Base-by-base conservation (phyloP, 2,888 invertebrate species). In the Nomada fabriciana region DNA sequence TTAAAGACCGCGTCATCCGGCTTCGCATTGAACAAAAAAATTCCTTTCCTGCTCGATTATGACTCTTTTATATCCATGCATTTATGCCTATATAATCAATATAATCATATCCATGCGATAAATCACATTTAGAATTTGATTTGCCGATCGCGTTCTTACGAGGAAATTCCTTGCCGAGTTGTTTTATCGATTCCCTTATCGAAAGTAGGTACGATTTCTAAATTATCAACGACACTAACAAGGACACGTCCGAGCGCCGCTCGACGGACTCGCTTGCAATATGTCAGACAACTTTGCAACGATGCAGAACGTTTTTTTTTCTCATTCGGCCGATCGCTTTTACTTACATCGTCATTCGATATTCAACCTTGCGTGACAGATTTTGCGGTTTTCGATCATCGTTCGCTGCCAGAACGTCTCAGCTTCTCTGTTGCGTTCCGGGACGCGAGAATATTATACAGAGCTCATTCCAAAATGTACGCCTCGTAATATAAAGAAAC, bases 371-470 rank as follows among this genome's bases (percentile, higher is more conserved):
- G 63, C 76, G 74, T 85, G 70, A 84, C 74, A 78, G 79, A 59
- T 71, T 64, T 52, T 77, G 68, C 61, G 80, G 67, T 83, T 74
- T 76, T 68, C 25, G 47, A 74, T n/a, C 36, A 23, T 36, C 65
- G 72, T 11, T 11, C 43, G 53, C 25, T 60, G 65, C 50, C 52
- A 36, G 53, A 25, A 72, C 60, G 18, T 25, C 53, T 69, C 73
- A 23, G 50, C 59, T 76, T 50, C 43, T 64, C 55, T 29, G 53
- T 11, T 18, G 61, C 57, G 42, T 20, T 57, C 68, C 20, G 20
- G 9, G 25, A 81, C 77, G 81, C 78, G 88, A 86, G 75, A 87
- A 75, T 79, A 74, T 59, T 70, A 59, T n/a, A 59, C 36, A 29
- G 29, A 47, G 72, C 25, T 60, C 61, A 61, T 23, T 64, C n/a